Evolutionary conservation across 2,888 invertebrate genomes (phyloP).

Genomic region (Ochlodes sylvanus): DNA sequence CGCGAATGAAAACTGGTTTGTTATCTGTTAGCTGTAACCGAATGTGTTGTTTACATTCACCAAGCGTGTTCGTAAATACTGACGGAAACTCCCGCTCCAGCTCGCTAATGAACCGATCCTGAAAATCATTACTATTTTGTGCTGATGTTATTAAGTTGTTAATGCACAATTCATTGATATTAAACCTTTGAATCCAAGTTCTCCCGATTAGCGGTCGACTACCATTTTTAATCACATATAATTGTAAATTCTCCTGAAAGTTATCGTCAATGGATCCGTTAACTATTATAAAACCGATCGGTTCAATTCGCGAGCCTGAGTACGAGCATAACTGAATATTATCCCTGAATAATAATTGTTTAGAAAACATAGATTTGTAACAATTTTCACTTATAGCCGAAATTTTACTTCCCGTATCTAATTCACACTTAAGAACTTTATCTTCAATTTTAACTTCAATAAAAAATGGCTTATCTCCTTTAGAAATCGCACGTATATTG

Average conservation of each 20-base stretch:
- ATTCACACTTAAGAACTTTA: conserved; percentile 25
- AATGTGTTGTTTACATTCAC: conserved; percentile 12
- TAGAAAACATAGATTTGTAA: conserved; percentile 16
- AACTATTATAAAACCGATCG: conserved; percentile 39
- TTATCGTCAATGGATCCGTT: not conserved
- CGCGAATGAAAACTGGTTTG: too few species aligned
- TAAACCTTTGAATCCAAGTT: not conserved
- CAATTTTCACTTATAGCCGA: conserved; percentile 37
- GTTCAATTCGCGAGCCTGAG: conserved; percentile 39
- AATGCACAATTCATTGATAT: not conserved
- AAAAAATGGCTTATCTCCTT: conserved; percentile 36
- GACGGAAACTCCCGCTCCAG: not conserved
- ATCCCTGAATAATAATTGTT: conserved; percentile 30
- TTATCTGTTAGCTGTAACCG: conserved; percentile 6
- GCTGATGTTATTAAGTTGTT: not conserved
- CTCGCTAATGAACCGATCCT: conserved; percentile 11
- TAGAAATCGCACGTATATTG: conserved; percentile 19
- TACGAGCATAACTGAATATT: conserved; percentile 40
- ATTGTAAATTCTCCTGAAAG: not conserved
- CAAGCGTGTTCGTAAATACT: conserved; percentile 4
- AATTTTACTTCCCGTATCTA: conserved; percentile 41
- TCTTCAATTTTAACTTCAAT: conserved; percentile 30
- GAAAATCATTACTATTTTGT: not conserved
- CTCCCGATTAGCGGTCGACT: not conserved
- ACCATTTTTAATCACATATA: not conserved